Evolutionary conservation across 2,797 vertebrate genomes (phyloP), one percentile per base, ranked within the genome.

Genomic region (Sus cebifrons): DNA sequence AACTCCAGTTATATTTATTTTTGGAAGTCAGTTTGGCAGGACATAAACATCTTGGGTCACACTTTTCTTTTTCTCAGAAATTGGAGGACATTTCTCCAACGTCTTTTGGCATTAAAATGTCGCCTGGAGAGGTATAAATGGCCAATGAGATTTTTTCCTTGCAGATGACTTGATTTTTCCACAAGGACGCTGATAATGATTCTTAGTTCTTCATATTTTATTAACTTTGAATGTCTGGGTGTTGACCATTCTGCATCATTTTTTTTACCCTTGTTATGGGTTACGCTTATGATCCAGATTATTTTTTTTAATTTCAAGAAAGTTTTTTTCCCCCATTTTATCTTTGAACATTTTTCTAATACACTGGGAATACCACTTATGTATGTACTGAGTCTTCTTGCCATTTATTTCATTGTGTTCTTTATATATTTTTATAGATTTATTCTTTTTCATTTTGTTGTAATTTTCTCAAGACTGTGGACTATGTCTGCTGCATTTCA

Each of bases 151-250:
- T 68, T 58, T 77, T 32, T 77, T 60, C 52, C 62, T 58, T 56
- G 36, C 16, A 68, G 8, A 11, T 68, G 60, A 85, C 27, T 85
- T 84, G 49, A 10, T 65, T 75, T 91, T 75, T 65, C 90, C 65
- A n/a, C 70, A 67, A n/a, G n/a, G 49, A 58, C 11, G 20, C 27
- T 85, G 79, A 75, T 90, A 23, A 67, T 58, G 52, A 68, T 27
- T 29, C 60, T 92, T 92, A 75, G 64, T 67, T 84, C 17, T 64
- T 67, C 23, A 91, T 40, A 85, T 67, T 85, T 82, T 75, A 40
- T 25, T 75, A 56, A n/a, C 4, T 12, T 44, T 54, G 70, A 27
- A 44, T 85, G 4, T 44, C 18, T 77, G 40, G 68, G n/a, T 84
- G 4, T 54, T 89, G 29, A 54, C 64, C 60, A 67, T 56, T 65